Evolutionary conservation across 2,113 vertebrate genomes (phyloP).

Genomic region (Cephalophus harveyi): DNA sequence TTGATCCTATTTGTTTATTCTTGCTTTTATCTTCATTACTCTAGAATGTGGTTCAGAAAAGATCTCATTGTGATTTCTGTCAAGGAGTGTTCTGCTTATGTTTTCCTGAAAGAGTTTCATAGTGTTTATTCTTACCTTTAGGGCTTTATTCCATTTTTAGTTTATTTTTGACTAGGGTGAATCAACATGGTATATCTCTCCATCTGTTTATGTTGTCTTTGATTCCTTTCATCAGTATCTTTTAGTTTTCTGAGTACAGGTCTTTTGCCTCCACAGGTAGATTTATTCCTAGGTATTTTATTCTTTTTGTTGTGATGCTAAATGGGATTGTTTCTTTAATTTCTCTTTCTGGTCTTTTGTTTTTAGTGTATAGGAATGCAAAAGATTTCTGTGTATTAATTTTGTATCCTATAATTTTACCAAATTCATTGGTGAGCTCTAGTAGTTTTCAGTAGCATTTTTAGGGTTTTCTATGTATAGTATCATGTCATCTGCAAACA

Average conservation of each 20-base stretch:
- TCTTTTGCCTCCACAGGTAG: neutral
- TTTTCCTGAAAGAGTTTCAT: neutral
- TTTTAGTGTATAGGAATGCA: neutral
- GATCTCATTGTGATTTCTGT: neutral
- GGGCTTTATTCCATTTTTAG: neutral
- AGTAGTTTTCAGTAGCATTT: neutral
- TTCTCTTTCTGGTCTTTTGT: neutral
- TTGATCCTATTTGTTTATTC: neutral
- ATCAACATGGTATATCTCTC: neutral
- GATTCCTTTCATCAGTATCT: neutral
- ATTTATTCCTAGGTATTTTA: neutral
- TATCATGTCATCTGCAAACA: neutral
- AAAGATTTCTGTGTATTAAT: neutral
- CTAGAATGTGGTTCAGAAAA: neutral
- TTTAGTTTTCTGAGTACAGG: neutral
- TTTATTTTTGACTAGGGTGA: neutral
- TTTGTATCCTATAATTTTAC: neutral
- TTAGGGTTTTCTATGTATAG: neutral
- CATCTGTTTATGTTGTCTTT: neutral
- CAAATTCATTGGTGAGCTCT: neutral
- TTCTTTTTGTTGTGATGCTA: neutral
- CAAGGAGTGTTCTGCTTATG: neutral
- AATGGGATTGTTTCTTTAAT: neutral
- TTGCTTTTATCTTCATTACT: neutral
- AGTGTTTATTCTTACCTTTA: neutral